Percentiles rank a stretch among this genome's conserved stretches.
Conservation (phyloP, 64 coral and sea anemone genomes). For the Montipora foliosa region DNA sequence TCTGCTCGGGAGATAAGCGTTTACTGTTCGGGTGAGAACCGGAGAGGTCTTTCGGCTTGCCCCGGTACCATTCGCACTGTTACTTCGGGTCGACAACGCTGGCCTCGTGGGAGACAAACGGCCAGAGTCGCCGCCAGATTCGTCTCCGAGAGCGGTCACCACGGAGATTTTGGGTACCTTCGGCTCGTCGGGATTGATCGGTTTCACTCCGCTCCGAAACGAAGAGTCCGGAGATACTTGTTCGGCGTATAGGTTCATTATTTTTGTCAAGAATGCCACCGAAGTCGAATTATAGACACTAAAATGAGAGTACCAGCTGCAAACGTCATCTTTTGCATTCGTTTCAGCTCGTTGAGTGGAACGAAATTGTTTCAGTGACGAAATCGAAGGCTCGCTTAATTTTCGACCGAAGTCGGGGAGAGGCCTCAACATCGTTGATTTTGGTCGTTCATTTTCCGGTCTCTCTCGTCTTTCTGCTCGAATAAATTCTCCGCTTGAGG, state of each 20-base stretch:
- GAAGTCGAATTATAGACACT: slow-evolving; percentile 62
- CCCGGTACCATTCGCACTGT: not conserved
- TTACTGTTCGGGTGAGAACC: slow-evolving; percentile 8
- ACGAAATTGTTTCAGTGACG: slow-evolving; percentile 2
- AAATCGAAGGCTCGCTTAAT: not conserved
- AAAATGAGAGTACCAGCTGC: slow-evolving; percentile 78
- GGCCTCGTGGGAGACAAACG: slow-evolving; percentile 45
- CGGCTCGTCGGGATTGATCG: slow-evolving; percentile 18
- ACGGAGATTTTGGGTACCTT: slow-evolving; percentile 33
- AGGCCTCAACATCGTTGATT: not conserved
- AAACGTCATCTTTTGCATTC: slow-evolving; percentile 13
- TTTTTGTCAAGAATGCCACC: slow-evolving; percentile 39
- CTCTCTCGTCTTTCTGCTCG: slow-evolving; percentile 1
- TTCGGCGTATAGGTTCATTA: slow-evolving; percentile 71
- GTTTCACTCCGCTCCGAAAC: slow-evolving; percentile 47
- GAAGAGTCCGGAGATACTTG: slow-evolving; percentile 70
- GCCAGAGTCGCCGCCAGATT: slow-evolving; percentile 19
- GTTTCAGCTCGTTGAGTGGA: not conserved
- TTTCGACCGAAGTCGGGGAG: not conserved
- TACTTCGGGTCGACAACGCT: slow-evolving; percentile 24
- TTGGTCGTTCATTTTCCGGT: not conserved
- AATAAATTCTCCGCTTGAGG: not conserved
- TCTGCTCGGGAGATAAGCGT: slow-evolving; percentile 38
- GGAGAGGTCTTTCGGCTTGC: slow-evolving; percentile 19
- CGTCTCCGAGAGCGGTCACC: slow-evolving; percentile 5